These are phyloP conservation scores for Orthosia cruda DNA, from an alignment of 2,888 invertebrate genomes.

Conservation along the genomic window DNA sequence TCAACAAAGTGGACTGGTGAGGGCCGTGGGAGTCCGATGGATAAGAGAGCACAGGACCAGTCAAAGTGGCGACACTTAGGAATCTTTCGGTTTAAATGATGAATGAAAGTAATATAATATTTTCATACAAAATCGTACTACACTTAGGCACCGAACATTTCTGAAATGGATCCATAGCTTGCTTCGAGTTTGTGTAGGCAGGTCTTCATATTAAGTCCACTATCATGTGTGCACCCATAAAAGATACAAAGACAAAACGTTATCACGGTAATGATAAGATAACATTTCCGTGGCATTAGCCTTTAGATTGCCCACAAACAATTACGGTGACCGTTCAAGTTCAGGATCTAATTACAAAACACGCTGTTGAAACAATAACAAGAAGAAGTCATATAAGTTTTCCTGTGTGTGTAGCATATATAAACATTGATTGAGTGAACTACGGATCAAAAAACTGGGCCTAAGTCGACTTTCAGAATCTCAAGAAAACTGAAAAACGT, in stretches of 20 bases:
- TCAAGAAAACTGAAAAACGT: slow-evolving; percentile 2
- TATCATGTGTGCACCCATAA: background rate
- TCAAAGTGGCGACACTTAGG: too few relatives aligned
- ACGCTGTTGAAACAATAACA: background rate
- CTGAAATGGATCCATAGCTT: background rate
- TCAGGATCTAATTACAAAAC: background rate
- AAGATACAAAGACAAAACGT: background rate
- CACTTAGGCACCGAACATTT: too few relatives aligned
- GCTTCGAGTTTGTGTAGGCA: background rate
- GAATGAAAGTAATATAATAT: too few relatives aligned
- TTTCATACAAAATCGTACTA: too few relatives aligned
- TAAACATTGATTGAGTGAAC: too few relatives aligned
- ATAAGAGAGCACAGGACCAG: too few relatives aligned
- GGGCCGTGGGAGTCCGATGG: too few relatives aligned
- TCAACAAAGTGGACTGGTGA: too few relatives aligned
- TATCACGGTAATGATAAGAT: background rate
- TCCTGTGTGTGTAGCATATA: too few relatives aligned
- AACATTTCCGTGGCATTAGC: background rate
- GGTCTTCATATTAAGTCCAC: background rate
- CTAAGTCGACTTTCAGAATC: background rate
- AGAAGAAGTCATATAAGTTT: too few relatives aligned
- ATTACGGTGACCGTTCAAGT: background rate
- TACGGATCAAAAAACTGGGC: too few relatives aligned
- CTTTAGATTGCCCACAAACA: background rate
- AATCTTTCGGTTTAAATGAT: too few relatives aligned